These are phyloP conservation scores for Oncorhynchus gorbuscha DNA, from an alignment of 2,113 vertebrate genomes.

Conservation along the genomic window DNA sequence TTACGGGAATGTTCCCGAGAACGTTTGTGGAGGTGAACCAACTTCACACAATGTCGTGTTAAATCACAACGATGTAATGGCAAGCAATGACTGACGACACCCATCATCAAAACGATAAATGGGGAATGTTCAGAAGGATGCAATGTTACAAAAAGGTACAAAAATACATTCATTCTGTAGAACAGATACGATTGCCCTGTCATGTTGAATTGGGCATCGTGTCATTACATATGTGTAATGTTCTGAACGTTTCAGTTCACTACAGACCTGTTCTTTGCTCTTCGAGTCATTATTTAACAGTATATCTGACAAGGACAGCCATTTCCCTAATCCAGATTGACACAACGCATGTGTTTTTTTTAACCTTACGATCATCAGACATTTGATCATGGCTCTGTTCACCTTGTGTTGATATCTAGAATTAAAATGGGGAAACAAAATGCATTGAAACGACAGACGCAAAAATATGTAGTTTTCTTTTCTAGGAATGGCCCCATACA, in stretches of 20 bases:
- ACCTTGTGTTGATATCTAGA: background rate
- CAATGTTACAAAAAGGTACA: background rate
- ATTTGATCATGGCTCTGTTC: background rate
- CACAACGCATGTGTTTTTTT: background rate
- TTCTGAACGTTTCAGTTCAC: no score
- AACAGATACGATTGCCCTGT: no score
- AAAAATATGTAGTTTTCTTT: no score
- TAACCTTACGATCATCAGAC: constrained; percentile 7
- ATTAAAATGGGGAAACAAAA: background rate
- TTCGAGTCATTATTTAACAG: background rate
- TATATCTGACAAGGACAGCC: background rate
- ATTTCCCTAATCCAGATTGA: background rate
- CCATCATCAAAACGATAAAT: background rate
- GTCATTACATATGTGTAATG: no score
- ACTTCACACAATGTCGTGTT: background rate
- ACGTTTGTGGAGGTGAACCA: background rate
- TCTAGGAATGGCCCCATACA: no score
- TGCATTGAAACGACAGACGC: no score
- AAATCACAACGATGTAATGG: no score
- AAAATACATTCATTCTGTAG: no score
- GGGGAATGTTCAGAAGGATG: background rate
- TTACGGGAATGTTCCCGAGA: background rate
- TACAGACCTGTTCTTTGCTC: no score
- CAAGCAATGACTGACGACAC: no score
- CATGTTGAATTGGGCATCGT: no score